A percentile compares a stretch with the other conserved stretches of the same genome.
phyloP scores from a whole-genome alignment of 2,113 vertebrate species.

The Oxyura jamaicensis region DNA sequence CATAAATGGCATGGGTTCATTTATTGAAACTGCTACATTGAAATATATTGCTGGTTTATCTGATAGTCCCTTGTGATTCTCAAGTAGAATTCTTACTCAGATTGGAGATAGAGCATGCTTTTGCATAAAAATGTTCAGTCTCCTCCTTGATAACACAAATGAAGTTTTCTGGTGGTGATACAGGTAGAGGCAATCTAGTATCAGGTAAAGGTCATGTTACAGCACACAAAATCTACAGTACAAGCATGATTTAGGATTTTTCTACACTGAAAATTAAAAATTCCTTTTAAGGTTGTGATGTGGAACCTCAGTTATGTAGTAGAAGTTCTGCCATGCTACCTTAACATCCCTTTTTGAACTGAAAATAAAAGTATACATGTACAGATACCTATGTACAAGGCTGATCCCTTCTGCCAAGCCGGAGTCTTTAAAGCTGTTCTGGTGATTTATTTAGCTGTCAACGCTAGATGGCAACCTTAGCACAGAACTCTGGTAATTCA shows the following conservation, averaged over 20 bases:
- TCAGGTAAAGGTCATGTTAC: not conserved
- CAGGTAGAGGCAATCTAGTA: not conserved
- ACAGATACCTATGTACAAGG: rapidly evolving
- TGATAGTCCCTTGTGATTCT: not conserved
- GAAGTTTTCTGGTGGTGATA: not conserved
- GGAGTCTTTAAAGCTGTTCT: not conserved
- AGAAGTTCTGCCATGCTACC: not conserved
- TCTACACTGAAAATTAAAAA: not conserved
- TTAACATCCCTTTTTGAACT: not conserved
- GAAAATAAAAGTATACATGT: not conserved
- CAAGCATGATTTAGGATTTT: not conserved
- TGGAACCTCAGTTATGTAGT: not conserved
- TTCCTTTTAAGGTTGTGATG: not conserved
- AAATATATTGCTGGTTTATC: not conserved
- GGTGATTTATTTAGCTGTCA: not conserved
- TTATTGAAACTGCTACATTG: not conserved
- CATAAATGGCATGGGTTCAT: not conserved
- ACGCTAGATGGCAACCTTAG: conserved; percentile 14
- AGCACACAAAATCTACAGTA: not conserved
- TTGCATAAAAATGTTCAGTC: too few species aligned
- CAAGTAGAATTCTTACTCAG: not conserved
- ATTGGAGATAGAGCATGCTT: too few species aligned
- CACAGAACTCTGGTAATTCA: not conserved
- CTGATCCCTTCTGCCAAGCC: not conserved
- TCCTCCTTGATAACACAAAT: not conserved